phyloP scores from a whole-genome alignment of 2,888 invertebrate genomes.

The Cheilosia vernalis region DNA sequence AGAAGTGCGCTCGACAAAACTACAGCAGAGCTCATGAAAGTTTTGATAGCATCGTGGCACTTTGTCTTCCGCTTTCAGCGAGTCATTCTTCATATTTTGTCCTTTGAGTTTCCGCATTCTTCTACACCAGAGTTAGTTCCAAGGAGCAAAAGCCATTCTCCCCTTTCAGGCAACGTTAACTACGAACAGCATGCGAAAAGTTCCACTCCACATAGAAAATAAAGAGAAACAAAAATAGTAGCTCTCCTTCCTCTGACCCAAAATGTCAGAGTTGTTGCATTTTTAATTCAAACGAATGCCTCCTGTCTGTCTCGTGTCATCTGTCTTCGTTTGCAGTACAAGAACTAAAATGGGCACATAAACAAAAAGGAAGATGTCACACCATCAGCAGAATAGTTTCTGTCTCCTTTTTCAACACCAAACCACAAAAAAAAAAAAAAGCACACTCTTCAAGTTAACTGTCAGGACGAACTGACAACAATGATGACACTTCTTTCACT shows the following conservation, averaged over 20 bases:
- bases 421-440: slow-evolving; percentile 34
- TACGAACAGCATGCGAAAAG: neutral
- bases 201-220: neutral
- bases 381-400: slow-evolving; percentile 45
- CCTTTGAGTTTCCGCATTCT: slow-evolving; percentile 19
- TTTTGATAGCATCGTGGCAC: slow-evolving; percentile 29
- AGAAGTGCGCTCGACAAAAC: neutral
- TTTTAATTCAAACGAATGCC: slow-evolving; percentile 73
- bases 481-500: slow-evolving; percentile 69
- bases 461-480: slow-evolving; percentile 66
- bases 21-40: slow-evolving; percentile 12
- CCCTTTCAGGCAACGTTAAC: slow-evolving; percentile 9
- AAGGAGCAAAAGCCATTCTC: neutral
- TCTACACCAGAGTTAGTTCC: neutral
- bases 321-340: slow-evolving; percentile 29
- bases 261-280: slow-evolving; percentile 63
- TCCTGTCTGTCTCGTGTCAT: slow-evolving; percentile 68
- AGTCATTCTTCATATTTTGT: slow-evolving; percentile 25
- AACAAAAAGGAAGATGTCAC: slow-evolving; percentile 54
- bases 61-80: slow-evolving; percentile 16
- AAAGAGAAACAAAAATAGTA: neutral
- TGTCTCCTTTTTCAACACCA: slow-evolving; percentile 3
- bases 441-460: slow-evolving; percentile 61
- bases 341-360: neutral
- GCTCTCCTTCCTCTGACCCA: slow-evolving; percentile 51